These are phyloP conservation scores for Yponomeuta sedellus DNA, from an alignment of 2,888 invertebrate species.

Conservation along the genomic window DNA sequence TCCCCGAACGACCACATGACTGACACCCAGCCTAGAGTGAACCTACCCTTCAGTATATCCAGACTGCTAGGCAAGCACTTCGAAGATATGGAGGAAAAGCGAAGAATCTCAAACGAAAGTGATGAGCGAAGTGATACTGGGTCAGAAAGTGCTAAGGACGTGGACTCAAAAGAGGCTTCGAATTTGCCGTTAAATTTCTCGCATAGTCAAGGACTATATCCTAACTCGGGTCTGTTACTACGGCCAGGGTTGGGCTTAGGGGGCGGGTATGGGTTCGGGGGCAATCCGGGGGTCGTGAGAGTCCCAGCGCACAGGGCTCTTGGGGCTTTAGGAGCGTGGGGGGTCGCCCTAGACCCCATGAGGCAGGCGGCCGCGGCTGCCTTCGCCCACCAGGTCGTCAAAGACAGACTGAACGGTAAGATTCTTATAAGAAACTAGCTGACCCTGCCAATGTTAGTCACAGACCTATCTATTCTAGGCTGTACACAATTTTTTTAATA, in stretches of 20 bases:
- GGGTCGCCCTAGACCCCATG: conserved; percentile 79
- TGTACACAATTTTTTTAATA: too few species aligned
- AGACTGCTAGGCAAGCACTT: conserved; percentile 86
- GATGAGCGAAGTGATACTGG: conserved; percentile 72
- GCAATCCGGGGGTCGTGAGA: conserved; percentile 85
- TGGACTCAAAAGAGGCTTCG: conserved; percentile 51
- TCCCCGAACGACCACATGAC: conserved; percentile 71
- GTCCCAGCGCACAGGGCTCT: conserved; percentile 86
- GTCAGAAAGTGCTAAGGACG: conserved; percentile 66
- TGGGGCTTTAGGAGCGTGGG: conserved; percentile 72
- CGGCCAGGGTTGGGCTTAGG: conserved; percentile 67
- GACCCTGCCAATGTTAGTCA: too few species aligned
- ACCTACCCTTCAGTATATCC: conserved; percentile 88
- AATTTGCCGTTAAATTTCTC: conserved; percentile 60
- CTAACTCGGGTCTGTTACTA: conserved; percentile 55
- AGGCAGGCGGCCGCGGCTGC: conserved; percentile 82
- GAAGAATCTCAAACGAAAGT: conserved; percentile 68
- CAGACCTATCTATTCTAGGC: too few species aligned
- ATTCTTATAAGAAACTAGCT: background rate
- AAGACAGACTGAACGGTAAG: conserved; percentile 88
- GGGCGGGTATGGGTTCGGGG: conserved; percentile 73
- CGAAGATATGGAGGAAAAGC: conserved; percentile 75
- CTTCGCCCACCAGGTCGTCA: conserved; percentile 87
- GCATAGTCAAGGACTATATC: conserved; percentile 60
- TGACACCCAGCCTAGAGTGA: conserved; percentile 71